Evolutionary conservation across 2,113 vertebrate species (phyloP), one percentile per base, ranked within the genome.

Genomic region (Anhinga rufa): DNA sequence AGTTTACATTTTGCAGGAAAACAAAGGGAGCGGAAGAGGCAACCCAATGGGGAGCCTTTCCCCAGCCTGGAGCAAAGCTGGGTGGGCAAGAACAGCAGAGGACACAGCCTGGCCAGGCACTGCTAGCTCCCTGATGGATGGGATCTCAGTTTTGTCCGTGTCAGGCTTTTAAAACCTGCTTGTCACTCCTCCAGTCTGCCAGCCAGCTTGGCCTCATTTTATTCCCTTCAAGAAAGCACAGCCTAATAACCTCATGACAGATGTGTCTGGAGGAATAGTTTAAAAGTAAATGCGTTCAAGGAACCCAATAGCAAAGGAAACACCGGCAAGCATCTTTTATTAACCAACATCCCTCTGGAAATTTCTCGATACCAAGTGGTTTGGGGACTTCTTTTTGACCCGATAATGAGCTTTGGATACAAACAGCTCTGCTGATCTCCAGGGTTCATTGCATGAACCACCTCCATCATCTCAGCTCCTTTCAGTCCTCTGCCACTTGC

Each of bases 21-120:
- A 95, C 57, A 89, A 83, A 91, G 65, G 31, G 24, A 82, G 25
- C 0, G 7, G 89, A 91, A 91, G 62, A 57, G 36, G 89, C 1
- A 0, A 65, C 34, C 28, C 9, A 0, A 68, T 0, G 0, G 81
- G 80, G 72, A 88, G 77, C 86, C 58, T 25, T 16, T 32, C 64
- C 52, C 60, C 15, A 4, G 62, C 75, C 61, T 82, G 3, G 3
- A 86, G 85, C 87, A 74, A 10, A 85, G 55, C 48, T 6, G 13
- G 66, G 65, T 3, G 16, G 81, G 61, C 46, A 69, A 20, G 20
- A 55, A 22, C 48, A 82, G 74, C 0, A 1, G 22, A 91, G 82
- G 54, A 79, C 62, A 65, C 1, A 0, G 84, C 58, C 7, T 1
- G 1, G 80, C 34, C 77, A n/a, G 24, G 29, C 4, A 0, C 52